phyloP scores from a whole-genome alignment of 2,888 invertebrate genomes.

The Linnaemya tessellans region DNA sequence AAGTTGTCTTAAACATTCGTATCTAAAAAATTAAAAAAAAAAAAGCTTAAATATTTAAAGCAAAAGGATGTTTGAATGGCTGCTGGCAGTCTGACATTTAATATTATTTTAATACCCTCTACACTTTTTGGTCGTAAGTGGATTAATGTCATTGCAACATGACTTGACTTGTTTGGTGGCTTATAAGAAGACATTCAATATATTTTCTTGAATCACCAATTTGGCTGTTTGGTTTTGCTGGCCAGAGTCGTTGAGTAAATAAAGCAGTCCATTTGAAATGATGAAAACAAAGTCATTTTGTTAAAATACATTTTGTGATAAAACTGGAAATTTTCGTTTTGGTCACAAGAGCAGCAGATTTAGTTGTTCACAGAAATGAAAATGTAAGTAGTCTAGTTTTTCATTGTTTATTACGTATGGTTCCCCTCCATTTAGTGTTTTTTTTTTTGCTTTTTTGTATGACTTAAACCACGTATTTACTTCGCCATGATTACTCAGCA shows the following conservation, averaged over 20 bases:
- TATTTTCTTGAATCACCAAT: slow-evolving; percentile 2
- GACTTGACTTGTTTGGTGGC: slow-evolving; percentile 31
- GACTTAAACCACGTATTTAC: not conserved
- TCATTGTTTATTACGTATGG: not conserved
- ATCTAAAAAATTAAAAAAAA: not conserved
- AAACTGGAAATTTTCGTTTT: not conserved
- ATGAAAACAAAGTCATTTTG: not conserved
- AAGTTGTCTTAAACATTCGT: slow-evolving; percentile 35
- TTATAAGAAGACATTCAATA: slow-evolving; percentile 19
- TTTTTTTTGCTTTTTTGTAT: slow-evolving; percentile 1
- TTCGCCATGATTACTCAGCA: not conserved
- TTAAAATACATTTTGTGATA: slow-evolving; percentile 6
- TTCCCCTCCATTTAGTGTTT: not conserved
- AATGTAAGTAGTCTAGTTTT: slow-evolving; percentile 30
- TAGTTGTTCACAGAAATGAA: slow-evolving; percentile 17
- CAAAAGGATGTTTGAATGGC: slow-evolving; percentile 43
- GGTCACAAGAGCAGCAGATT: not conserved
- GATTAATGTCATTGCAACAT: slow-evolving; percentile 58
- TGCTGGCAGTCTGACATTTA: slow-evolving; percentile 55
- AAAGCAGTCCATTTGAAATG: slow-evolving; percentile 13
- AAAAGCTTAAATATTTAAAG: slow-evolving; percentile 12
- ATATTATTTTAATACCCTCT: slow-evolving; percentile 18
- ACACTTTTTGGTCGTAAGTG: slow-evolving; percentile 14
- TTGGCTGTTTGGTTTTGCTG: not conserved
- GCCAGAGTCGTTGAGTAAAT: slow-evolving; percentile 17